Base-by-base conservation (phyloP, 2,888 invertebrate species). In the Listrodromus nycthemerus region DNA sequence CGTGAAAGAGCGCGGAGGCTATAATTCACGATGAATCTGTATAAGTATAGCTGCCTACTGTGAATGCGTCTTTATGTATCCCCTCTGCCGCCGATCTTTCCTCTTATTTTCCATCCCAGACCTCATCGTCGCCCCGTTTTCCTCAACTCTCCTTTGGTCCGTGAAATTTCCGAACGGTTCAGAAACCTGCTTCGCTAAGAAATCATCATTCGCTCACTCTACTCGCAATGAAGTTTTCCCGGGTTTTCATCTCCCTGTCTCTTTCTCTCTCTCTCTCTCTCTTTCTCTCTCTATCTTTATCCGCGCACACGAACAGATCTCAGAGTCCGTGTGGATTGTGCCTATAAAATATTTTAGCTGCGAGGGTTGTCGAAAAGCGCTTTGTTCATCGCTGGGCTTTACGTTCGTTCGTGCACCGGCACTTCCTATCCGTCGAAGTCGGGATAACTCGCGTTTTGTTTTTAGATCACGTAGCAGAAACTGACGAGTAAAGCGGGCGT, bases 21-120 rank as follows among this genome's bases (percentile, higher is more conserved):
- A 75, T 82, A 75, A 79, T 82, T 82, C 74, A 69, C 58, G 61
- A 75, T 58, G 63, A 79, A 75, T 27, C 45, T 52, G 61, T 79
- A 82, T 37, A 61, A 75, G 75, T 69, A 33, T 48, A 52, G 37
- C 27, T 48, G 6, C 55, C 33, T 65, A 16, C 52, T n/a, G 27
- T 71, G 52, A 71, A 78, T 78, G 71, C 78, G 27, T 65, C 65
- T 78, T 71, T 63, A 63, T 24, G 63, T 19, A 37, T 41, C 55
- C 33, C 50, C 69, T 8, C 33, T 13, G 2, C 19, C 37, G 8
- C n/a, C 24, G 33, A 19, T n/a, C 65, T 16, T 33, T 30, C 48
- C 48, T 24, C 33, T 63, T 63, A 63, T 48, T 8, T 74, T 63
- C 63, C 19, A 19, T 41, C 21, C 30, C 33, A 7, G 19, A n/a